These are phyloP conservation scores for Glyphotaelius pellucidus DNA, from an alignment of 2,888 invertebrate species.

Conservation along the genomic window DNA sequence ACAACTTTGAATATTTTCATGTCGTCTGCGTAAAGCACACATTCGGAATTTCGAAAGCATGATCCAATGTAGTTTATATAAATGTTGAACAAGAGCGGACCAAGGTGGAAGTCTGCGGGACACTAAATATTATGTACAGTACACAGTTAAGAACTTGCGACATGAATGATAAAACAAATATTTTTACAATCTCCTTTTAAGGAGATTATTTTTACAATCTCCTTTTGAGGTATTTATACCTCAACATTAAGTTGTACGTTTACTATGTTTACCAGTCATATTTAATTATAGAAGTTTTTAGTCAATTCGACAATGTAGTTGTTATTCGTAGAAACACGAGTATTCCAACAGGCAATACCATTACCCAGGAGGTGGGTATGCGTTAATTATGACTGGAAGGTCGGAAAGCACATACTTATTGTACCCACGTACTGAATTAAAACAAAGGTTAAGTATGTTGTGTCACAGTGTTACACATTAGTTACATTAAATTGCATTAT, in stretches of 20 bases:
- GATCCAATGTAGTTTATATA: too few species aligned
- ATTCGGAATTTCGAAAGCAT: too few species aligned
- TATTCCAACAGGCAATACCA: background rate
- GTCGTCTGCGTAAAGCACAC: too few species aligned
- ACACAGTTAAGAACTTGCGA: too few species aligned
- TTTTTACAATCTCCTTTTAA: background rate
- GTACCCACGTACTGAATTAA: background rate
- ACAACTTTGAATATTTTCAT: too few species aligned
- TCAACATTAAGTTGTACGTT: background rate
- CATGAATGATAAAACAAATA: too few species aligned
- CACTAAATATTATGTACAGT: too few species aligned
- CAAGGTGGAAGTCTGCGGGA: too few species aligned
- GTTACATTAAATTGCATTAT: background rate
- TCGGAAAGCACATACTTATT: background rate
- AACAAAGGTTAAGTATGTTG: background rate
- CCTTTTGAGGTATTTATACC: too few species aligned
- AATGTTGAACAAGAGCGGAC: too few species aligned
- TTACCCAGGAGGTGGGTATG: background rate
- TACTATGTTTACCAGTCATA: background rate
- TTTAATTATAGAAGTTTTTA: background rate
- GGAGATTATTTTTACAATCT: background rate
- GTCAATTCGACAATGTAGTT: background rate
- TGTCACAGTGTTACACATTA: background rate
- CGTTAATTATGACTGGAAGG: background rate
- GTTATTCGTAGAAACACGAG: background rate